Evolutionary conservation across 23 tunicate species (phyloP).

Genomic region (Trididemnum nubilum): DNA sequence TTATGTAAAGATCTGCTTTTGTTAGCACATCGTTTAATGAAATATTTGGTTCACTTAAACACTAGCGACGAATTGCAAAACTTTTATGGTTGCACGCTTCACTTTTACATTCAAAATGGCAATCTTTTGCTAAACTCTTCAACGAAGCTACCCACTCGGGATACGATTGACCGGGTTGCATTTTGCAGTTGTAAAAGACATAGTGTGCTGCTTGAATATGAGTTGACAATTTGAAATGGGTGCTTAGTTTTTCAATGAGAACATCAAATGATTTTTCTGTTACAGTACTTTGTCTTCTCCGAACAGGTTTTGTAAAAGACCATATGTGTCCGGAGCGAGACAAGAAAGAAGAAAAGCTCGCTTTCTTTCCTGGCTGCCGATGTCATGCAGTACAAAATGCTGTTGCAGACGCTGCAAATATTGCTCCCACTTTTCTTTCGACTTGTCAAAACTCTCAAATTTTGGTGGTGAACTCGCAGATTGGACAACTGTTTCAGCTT

Average conservation of each 20-base stretch:
- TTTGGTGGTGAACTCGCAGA: too few species aligned
- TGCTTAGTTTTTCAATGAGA: too few species aligned
- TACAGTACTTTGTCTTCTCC: background rate
- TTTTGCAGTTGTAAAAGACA: background rate
- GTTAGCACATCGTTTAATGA: too few species aligned
- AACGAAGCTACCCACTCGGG: slow-evolving; percentile 4
- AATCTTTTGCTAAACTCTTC: background rate
- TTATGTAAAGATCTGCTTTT: background rate
- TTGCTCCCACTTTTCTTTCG: too few species aligned
- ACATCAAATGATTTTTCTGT: background rate
- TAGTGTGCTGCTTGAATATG: background rate
- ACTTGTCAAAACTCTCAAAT: too few species aligned
- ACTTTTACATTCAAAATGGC: too few species aligned
- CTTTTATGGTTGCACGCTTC: background rate
- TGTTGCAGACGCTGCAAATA: background rate
- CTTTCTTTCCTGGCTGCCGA: too few species aligned
- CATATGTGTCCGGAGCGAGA: background rate
- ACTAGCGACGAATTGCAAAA: background rate
- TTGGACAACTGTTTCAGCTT: too few species aligned
- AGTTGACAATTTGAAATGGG: background rate
- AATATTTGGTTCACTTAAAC: background rate
- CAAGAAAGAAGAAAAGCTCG: background rate
- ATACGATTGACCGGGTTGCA: background rate
- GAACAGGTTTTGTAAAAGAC: too few species aligned
- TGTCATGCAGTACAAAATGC: background rate